Evolutionary conservation across 2,888 invertebrate species (phyloP), one percentile per base, ranked within the genome.

Genomic region (Plagodis dolabraria): DNA sequence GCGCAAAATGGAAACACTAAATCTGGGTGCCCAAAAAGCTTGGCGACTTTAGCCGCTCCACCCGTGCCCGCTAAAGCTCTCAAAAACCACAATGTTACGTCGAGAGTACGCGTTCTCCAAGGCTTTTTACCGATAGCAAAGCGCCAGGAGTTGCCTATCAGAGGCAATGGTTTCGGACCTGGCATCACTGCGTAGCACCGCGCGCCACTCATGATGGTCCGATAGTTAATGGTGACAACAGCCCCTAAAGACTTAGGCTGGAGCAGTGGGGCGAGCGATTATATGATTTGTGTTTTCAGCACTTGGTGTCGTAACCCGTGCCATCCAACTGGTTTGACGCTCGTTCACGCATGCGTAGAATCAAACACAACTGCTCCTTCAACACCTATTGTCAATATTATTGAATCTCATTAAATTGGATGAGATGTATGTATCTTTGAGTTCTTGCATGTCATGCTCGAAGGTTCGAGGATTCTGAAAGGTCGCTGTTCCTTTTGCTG

Each of bases 131-230:
- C 89, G 61, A 92, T 94, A 51, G 96, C 95, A 83, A 97, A 96
- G 68, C 96, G 93, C 97, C 97, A 97, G 5, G 96, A 95, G 82
- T 97, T 97, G 56, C 97, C 97, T 51, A 97, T 87, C 48, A 96
- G 57, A 0, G 96, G 96, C 77, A 96, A 82, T 51, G 95, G 95
- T 85, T 91, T 94, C 12, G 96, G 96, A 22, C 97, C 97, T 5
- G 97, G 97, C 78, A 97, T 95, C 61, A 94, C 93, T 51, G 93
- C 83, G 82, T 96, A 97, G 71, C 86, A 83, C 77, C 92, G 89
- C 78, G 87, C 87, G 80, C 75, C 81, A 70, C 71, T 79, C 91
- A 91, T 91, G 79, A 83, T 86, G 85, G 72, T 64, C 70, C 71
- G 70, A 72, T 72, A 75, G 80, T 77, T 83, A 86, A 82, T 87